phyloP scores from a whole-genome alignment of 2,797 vertebrate species.

The Chlorospingus flavigularis region DNA sequence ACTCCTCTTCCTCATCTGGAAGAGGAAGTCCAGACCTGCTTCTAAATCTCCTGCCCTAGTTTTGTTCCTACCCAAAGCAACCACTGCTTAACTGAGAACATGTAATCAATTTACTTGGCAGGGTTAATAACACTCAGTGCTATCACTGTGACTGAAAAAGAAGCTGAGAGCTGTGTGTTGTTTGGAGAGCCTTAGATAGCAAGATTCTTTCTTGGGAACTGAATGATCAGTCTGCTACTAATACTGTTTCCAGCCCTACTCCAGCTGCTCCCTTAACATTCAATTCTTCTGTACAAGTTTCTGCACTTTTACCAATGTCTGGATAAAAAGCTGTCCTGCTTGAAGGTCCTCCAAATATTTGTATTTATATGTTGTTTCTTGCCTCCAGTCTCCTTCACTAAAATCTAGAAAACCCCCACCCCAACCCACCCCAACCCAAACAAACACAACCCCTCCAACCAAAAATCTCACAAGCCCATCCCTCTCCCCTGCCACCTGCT shows the following conservation, averaged over 20 bases:
- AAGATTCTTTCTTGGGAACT: neutral
- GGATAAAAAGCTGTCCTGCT: neutral
- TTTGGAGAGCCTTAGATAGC: neutral
- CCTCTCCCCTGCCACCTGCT: accelerated
- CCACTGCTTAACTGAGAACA: neutral
- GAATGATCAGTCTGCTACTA: neutral
- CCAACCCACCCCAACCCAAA: neutral
- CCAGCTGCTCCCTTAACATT: neutral
- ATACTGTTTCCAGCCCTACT: neutral
- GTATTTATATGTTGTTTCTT: neutral
- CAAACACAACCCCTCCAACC: neutral
- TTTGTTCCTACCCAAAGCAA: neutral
- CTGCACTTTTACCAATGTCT: neutral
- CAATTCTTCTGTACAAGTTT: neutral
- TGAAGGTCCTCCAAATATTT: neutral
- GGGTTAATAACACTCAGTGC: neutral
- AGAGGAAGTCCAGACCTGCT: neutral
- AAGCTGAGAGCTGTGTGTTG: neutral
- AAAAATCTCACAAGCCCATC: neutral
- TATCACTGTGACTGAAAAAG: neutral
- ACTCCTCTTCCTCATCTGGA: neutral
- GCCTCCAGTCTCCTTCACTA: neutral
- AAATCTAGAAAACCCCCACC: neutral
- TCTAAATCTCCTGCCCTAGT: neutral
- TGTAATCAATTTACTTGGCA: neutral